Evolutionary conservation across 2,888 invertebrate species (phyloP).

Genomic region (Zygaena filipendulae): DNA sequence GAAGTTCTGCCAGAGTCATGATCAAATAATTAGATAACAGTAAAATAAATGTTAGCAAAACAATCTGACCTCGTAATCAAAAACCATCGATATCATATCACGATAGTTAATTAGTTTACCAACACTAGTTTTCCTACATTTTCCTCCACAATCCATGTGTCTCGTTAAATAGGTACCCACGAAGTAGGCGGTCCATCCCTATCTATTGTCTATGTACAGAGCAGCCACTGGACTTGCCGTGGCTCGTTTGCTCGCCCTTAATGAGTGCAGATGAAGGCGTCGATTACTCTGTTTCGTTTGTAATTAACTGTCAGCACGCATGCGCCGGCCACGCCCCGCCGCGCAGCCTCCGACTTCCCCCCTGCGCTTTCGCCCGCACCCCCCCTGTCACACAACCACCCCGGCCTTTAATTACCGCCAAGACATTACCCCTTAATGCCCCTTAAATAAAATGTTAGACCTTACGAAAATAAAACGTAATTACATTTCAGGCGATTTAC

Average conservation of each 20-base stretch:
- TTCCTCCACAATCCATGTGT: too few species aligned
- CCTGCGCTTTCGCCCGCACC: conserved; percentile 24
- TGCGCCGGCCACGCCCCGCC: conserved; percentile 60
- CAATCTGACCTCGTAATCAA: too few species aligned
- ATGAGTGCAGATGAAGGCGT: conserved; percentile 47
- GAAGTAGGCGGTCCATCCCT: conserved; percentile 14
- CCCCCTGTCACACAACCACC: conserved; percentile 21
- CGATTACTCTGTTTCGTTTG: conserved; percentile 48
- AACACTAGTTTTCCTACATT: too few species aligned
- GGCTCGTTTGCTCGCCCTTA: conserved; percentile 31
- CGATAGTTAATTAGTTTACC: too few species aligned
- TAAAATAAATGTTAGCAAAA: too few species aligned
- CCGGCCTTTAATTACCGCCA: conserved; percentile 53
- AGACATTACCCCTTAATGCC: conserved; percentile 62
- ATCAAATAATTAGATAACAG: too few species aligned
- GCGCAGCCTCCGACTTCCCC: conserved; percentile 48
- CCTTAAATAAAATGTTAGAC: too few species aligned
- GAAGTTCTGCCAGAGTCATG: too few species aligned
- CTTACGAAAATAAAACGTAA: conserved; percentile 22
- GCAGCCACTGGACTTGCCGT: conserved; percentile 17
- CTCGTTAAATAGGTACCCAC: conserved; percentile 21
- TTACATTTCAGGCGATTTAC: conserved; percentile 22
- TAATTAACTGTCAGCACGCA: conserved; percentile 58
- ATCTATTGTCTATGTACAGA: conserved; percentile 13
- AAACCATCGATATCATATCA: too few species aligned